Evolutionary conservation across 2,797 vertebrate species (phyloP).

Genomic region (Lerista edwardsae): DNA sequence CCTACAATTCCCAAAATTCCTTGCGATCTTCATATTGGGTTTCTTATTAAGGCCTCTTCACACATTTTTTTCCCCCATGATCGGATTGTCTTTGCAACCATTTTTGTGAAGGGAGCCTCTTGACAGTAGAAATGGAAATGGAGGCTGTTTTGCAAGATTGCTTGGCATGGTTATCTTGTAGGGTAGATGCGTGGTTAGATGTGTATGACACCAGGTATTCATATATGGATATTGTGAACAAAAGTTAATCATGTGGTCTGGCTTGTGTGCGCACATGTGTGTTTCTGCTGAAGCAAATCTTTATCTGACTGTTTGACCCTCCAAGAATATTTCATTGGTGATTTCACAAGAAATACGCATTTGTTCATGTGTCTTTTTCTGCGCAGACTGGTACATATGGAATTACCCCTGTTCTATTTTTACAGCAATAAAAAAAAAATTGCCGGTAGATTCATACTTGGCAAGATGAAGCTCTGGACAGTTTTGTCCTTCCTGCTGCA

Average conservation of each 20-base stretch:
- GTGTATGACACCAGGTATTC: neutral
- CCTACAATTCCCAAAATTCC: neutral
- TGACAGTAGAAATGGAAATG: neutral
- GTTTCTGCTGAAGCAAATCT: neutral
- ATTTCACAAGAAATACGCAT: neutral
- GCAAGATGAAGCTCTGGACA: constrained; percentile 40
- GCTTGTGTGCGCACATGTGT: neutral
- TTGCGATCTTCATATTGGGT: neutral
- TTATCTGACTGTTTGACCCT: neutral
- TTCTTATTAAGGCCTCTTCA: neutral
- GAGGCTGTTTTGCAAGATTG: neutral
- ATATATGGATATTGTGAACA: neutral
- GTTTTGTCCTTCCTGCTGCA: constrained; percentile 64
- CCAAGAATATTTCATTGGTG: neutral
- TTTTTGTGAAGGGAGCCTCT: neutral
- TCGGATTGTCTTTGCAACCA: neutral
- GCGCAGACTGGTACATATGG: constrained; percentile 61
- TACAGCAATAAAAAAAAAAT: constrained; percentile 69
- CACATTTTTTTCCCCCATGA: neutral
- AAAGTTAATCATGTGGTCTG: neutral
- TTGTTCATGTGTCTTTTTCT: neutral
- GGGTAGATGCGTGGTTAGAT: neutral
- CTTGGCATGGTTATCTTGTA: neutral
- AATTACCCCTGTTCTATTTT: constrained; percentile 61
- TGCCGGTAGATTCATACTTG: constrained; percentile 52